Conservation (phyloP, 2,797 vertebrate species). For the Morus bassanus region DNA sequence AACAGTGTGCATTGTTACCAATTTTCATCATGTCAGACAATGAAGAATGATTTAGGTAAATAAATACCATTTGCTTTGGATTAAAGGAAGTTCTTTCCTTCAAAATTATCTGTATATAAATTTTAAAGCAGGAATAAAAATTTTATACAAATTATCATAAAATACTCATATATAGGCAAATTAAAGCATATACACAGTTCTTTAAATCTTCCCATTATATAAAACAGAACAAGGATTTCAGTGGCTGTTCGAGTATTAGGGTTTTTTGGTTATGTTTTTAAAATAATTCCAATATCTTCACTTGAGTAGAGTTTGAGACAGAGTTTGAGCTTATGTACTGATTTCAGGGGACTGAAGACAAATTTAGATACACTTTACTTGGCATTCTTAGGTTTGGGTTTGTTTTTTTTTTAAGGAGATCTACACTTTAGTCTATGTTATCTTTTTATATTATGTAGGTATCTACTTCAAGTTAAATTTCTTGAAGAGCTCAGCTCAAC, state of each 20-base stretch:
- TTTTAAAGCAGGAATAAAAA: not conserved
- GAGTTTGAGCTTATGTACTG: not conserved
- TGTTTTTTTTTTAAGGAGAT: not conserved
- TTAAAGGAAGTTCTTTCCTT: not conserved
- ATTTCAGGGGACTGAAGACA: not conserved
- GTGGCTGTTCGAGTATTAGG: not conserved
- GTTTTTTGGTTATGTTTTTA: not conserved
- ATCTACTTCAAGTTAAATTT: not conserved
- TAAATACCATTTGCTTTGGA: not conserved
- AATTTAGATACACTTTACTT: not conserved
- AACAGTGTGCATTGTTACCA: accelerated
- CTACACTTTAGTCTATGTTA: not conserved
- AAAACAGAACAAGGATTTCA: not conserved
- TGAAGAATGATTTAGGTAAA: not conserved
- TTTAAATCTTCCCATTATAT: not conserved
- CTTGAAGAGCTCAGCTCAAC: not conserved
- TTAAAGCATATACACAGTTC: not conserved
- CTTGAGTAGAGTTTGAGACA: not conserved
- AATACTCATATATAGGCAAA: not conserved
- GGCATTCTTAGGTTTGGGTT: not conserved
- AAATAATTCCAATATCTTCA: not conserved
- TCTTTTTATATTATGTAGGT: not conserved
- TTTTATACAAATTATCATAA: not conserved
- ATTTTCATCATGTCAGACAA: not conserved
- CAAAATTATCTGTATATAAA: not conserved